These are phyloP conservation scores for Agrochola lota DNA, from an alignment of 2,888 invertebrate species.

Conservation along the genomic window DNA sequence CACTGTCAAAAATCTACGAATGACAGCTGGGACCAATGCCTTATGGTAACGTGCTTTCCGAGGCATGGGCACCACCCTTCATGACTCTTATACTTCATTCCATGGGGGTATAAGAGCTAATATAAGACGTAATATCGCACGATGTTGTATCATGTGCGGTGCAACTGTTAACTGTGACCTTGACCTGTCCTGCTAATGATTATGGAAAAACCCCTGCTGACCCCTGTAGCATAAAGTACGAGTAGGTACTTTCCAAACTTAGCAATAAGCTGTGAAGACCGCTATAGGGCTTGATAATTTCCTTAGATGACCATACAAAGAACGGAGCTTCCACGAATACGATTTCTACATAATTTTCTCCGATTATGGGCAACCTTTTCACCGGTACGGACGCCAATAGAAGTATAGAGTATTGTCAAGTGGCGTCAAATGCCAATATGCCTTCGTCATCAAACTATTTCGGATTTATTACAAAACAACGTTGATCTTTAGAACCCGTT, in stretches of 20 bases:
- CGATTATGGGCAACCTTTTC: slow-evolving; percentile 20
- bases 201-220: neutral
- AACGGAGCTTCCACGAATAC: neutral
- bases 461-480: neutral
- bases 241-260: neutral
- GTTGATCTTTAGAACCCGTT: neutral
- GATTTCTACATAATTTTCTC: slow-evolving; percentile 28
- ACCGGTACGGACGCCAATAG: neutral
- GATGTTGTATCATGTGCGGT: neutral
- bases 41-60: too few relatives aligned
- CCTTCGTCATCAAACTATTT: neutral
- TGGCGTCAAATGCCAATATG: neutral
- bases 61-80: too few relatives aligned
- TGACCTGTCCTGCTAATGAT: neutral
- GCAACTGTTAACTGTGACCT: neutral
- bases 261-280: neutral
- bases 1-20: too few relatives aligned
- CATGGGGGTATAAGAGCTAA: neutral
- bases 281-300: neutral
- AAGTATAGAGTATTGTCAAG: neutral
- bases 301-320: neutral
- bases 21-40: too few relatives aligned
- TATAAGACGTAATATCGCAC: neutral
- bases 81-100: too few relatives aligned
- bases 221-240: neutral